These are phyloP conservation scores for Keiferia lycopersicella DNA, from an alignment of 2,888 invertebrate genomes.

Conservation along the genomic window DNA sequence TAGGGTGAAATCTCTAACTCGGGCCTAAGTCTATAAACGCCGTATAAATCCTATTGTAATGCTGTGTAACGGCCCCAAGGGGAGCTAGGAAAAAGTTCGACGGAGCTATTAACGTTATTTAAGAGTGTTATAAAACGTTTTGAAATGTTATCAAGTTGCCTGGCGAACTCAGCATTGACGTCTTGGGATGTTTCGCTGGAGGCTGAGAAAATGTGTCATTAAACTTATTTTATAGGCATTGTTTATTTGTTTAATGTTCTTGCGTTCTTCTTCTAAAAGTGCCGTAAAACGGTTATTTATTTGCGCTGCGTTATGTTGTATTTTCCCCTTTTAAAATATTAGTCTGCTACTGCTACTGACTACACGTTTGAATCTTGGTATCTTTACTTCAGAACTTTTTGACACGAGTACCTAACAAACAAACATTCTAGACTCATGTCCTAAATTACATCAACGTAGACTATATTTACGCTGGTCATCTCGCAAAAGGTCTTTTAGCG, in stretches of 20 bases:
- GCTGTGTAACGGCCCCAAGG: slow-evolving; percentile 72
- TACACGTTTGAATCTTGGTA: too few species aligned
- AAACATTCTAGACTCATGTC: background rate
- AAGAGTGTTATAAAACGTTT: slow-evolving; percentile 78
- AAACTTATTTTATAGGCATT: slow-evolving; percentile 21
- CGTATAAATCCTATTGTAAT: slow-evolving; percentile 74
- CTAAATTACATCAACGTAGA: background rate
- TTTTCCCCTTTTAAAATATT: background rate
- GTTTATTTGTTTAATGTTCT: slow-evolving; percentile 18
- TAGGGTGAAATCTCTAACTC: slow-evolving; percentile 58
- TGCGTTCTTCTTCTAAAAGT: slow-evolving; percentile 1
- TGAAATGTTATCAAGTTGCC: slow-evolving; percentile 72
- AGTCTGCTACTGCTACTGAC: too few species aligned
- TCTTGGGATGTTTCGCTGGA: slow-evolving; percentile 41
- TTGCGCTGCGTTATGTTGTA: background rate
- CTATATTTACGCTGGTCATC: background rate
- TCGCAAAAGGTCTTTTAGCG: background rate
- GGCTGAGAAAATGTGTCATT: slow-evolving; percentile 21
- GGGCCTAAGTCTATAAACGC: slow-evolving; percentile 69
- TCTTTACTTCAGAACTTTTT: too few species aligned
- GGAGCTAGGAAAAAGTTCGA: slow-evolving; percentile 75
- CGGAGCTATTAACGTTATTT: slow-evolving; percentile 78
- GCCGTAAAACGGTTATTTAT: slow-evolving; percentile 1
- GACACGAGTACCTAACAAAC: slow-evolving; percentile 27
- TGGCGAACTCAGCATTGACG: slow-evolving; percentile 35